These are phyloP conservation scores for Carposina sasakii DNA, from an alignment of 1,140 invertebrate species.

Conservation along the genomic window DNA sequence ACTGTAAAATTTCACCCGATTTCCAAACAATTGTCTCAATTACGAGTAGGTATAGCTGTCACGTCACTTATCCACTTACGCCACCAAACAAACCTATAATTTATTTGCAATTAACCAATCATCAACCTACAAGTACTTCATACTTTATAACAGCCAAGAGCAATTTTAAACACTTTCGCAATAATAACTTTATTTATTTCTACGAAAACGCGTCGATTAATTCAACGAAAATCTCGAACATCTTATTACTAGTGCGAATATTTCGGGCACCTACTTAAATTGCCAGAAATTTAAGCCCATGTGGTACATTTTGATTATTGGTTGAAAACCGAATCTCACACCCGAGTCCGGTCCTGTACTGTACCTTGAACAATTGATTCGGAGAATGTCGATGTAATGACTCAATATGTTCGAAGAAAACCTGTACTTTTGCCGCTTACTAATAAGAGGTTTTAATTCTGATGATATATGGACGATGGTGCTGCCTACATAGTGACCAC, in stretches of 20 bases:
- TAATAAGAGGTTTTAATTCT: too few species aligned
- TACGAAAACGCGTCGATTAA: conserved; percentile 23
- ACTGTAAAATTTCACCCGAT: too few species aligned
- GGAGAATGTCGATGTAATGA: conserved; percentile 40
- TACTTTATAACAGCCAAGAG: too few species aligned
- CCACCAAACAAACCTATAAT: neutral
- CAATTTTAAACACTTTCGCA: conserved; percentile 6
- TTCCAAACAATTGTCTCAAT: neutral
- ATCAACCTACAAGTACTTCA: conserved; percentile 1
- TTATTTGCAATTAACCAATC: conserved; percentile 19
- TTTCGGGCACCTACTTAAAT: too few species aligned
- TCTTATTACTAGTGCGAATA: neutral
- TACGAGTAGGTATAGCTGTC: neutral
- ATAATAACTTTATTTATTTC: conserved; percentile 22
- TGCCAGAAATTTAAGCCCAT: too few species aligned
- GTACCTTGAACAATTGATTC: conserved; percentile 37
- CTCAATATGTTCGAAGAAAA: conserved; percentile 15
- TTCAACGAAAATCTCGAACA: too few species aligned
- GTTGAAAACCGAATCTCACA: conserved; percentile 20
- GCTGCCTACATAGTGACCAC: too few species aligned
- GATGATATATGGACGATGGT: too few species aligned
- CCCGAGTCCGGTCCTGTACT: conserved; percentile 21
- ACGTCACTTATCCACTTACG: neutral
- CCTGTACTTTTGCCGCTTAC: too few species aligned
- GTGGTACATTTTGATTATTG: neutral